Percentiles rank a stretch among this genome's conserved stretches.
phyloP scores from a whole-genome alignment of 2,888 invertebrate species.

The Mystacides longicornis region DNA sequence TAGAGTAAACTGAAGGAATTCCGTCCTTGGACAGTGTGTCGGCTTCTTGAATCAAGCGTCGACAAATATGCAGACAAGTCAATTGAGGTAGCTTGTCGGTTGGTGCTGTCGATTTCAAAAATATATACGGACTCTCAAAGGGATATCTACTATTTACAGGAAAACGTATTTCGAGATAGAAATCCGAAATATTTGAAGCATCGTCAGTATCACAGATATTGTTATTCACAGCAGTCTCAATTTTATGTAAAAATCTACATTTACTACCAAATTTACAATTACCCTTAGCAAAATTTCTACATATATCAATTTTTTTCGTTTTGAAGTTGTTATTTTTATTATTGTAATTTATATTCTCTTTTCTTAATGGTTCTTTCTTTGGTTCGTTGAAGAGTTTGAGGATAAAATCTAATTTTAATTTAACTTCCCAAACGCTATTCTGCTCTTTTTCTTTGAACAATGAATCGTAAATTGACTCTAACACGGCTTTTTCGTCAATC shows the following conservation, averaged over 20 bases:
- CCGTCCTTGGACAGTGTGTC: constrained; percentile 56
- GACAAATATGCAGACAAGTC: constrained; percentile 57
- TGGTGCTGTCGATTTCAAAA: constrained; percentile 57
- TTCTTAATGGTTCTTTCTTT: constrained; percentile 36
- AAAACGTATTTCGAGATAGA: constrained; percentile 70
- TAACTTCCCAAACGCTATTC: constrained; percentile 63
- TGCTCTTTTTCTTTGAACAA: constrained; percentile 61
- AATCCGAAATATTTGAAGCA: constrained; percentile 38
- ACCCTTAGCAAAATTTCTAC: constrained; percentile 57
- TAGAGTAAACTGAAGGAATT: constrained; percentile 63
- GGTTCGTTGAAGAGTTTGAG: constrained; percentile 47
- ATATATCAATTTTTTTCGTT: constrained; percentile 51
- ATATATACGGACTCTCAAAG: constrained; percentile 64
- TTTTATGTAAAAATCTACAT: constrained; percentile 66
- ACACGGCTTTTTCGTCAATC: constrained; percentile 63
- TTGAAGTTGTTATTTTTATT: constrained; percentile 35
- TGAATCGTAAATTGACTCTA: constrained; percentile 71
- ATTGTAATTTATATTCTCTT: constrained; percentile 38
- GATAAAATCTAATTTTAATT: constrained; percentile 60
- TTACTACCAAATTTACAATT: constrained; percentile 66
- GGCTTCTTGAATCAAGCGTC: constrained; percentile 62
- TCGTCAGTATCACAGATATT: constrained; percentile 32
- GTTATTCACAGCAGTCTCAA: constrained; percentile 35
- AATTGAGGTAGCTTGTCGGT: constrained; percentile 52
- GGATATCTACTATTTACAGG: constrained; percentile 64